Conservation (phyloP, 2,888 invertebrate genomes). For the Macrophya alboannulata region DNA sequence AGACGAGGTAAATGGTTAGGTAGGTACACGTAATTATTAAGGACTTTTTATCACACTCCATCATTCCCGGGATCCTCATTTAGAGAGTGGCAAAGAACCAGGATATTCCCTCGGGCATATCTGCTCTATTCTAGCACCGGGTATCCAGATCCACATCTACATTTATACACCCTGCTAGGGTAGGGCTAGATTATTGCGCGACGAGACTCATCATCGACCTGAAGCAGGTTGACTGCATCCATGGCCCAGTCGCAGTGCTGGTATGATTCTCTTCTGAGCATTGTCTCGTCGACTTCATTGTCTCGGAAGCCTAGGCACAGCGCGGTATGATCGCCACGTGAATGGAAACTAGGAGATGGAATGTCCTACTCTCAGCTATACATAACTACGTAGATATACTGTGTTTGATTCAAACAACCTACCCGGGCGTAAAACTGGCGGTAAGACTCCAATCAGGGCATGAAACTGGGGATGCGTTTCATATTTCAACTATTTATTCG, state of each 20-base stretch:
- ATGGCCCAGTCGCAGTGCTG: conserved; percentile 38
- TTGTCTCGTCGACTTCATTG: conserved; percentile 49
- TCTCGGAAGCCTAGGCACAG: conserved; percentile 24
- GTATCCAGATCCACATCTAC: background rate
- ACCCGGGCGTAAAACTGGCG: conserved; percentile 2
- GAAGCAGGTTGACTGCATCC: conserved; percentile 47
- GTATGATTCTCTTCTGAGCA: conserved; percentile 38
- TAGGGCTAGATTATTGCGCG: conserved; percentile 27
- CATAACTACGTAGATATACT: conserved; percentile 14
- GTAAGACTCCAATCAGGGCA: background rate
- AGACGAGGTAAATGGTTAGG: background rate
- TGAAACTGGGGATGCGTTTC: background rate
- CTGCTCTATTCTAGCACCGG: background rate
- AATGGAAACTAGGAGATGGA: conserved; percentile 50
- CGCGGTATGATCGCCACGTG: conserved; percentile 30
- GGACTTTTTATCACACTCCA: conserved; percentile 28
- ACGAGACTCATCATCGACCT: conserved; percentile 53
- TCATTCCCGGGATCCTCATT: background rate
- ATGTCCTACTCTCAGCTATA: conserved; percentile 20
- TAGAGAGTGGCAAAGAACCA: background rate
- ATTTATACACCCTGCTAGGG: background rate
- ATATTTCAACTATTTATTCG: background rate
- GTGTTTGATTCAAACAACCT: conserved; percentile 28
- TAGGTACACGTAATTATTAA: background rate
- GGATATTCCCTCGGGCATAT: conserved; percentile 27